A percentile compares a stretch with the other conserved stretches of the same genome.
Conservation (phyloP, 2,888 invertebrate species). For the Sialis fuliginosa region DNA sequence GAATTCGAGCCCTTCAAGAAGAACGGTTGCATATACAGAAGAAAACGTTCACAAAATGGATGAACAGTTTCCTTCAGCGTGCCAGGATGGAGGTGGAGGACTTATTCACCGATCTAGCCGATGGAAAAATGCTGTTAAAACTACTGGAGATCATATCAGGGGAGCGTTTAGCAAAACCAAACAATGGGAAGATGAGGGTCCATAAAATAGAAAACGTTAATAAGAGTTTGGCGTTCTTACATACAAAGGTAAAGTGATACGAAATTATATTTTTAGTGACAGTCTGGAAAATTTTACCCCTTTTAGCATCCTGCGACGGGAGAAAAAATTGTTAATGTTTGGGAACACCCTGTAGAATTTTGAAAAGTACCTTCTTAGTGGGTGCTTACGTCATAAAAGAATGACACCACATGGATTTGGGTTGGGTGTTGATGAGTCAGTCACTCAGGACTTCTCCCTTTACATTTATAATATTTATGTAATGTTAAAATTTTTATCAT, state of each 20-base stretch:
- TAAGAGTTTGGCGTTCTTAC: constrained; percentile 87
- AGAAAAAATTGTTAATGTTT: too few species aligned
- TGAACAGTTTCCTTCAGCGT: constrained; percentile 91
- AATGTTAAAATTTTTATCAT: too few species aligned
- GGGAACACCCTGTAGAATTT: too few species aligned
- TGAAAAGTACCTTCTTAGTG: too few species aligned
- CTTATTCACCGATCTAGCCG: constrained; percentile 88
- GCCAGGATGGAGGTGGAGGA: constrained; percentile 97
- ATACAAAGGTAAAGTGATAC: constrained; percentile 55
- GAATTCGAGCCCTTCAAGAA: constrained; percentile 91
- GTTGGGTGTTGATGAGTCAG: too few species aligned
- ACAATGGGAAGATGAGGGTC: constrained; percentile 88
- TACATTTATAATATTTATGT: too few species aligned
- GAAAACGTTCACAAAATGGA: constrained; percentile 99
- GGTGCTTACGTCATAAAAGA: too few species aligned
- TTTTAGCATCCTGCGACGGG: too few species aligned
- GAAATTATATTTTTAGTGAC: not conserved
- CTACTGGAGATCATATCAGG: constrained; percentile 97
- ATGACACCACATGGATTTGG: too few species aligned
- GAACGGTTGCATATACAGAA: constrained; percentile 97
- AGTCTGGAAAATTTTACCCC: too few species aligned
- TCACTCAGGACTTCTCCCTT: too few species aligned
- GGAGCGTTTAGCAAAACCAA: constrained; percentile 91
- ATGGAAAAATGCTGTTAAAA: constrained; percentile 82
- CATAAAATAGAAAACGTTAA: constrained; percentile 99